Evolutionary conservation across 2,113 vertebrate species (phyloP).

Genomic region (Indicator indicator): DNA sequence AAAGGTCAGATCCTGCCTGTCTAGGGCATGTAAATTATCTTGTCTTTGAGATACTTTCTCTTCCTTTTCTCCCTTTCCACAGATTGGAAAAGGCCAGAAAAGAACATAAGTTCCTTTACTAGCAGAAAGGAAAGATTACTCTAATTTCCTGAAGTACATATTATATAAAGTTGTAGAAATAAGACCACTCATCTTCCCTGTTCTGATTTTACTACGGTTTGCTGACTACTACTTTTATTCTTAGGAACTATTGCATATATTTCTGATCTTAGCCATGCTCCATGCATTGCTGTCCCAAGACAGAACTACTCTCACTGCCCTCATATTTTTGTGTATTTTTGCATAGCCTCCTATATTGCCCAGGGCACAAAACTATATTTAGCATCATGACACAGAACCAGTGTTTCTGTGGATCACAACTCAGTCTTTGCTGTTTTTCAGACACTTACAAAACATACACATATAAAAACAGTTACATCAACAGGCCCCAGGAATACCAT

Average conservation of each 20-base stretch:
- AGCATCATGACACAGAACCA: background rate
- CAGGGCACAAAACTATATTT: background rate
- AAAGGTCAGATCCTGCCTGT: constrained; percentile 29
- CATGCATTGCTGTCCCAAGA: background rate
- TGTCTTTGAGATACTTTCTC: background rate
- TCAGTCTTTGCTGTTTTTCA: background rate
- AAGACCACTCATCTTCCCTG: background rate
- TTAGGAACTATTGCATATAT: background rate
- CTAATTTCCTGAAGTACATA: background rate
- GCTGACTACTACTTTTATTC: background rate
- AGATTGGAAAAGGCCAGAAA: background rate
- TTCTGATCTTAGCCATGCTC: background rate
- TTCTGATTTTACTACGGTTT: background rate
- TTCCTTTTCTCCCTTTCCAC: background rate
- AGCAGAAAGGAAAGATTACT: background rate
- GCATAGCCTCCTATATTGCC: background rate
- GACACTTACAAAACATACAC: background rate
- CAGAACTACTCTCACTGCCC: background rate
- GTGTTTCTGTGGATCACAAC: background rate
- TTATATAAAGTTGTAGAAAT: background rate
- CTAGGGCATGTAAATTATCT: background rate
- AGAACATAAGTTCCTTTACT: background rate
- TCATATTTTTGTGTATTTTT: background rate
- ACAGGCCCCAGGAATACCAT: background rate
- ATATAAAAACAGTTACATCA: background rate